Conservation (phyloP, 2,888 invertebrate species). For the Aphidoletes aphidimyza region DNA sequence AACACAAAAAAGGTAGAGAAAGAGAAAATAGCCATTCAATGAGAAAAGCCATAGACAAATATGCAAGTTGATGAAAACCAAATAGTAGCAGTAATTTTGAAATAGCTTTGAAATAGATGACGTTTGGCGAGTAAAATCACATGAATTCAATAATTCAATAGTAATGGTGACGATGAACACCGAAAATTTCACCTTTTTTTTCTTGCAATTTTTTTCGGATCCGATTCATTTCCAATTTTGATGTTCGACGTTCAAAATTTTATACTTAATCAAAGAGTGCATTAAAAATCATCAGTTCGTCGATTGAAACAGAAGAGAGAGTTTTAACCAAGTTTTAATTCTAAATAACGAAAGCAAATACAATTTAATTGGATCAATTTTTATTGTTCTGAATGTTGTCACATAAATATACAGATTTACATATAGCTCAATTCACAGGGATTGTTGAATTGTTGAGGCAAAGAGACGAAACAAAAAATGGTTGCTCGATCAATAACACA, state of each 20-base stretch:
- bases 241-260: conserved; percentile 16
- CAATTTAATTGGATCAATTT: background rate
- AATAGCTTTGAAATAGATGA: no score
- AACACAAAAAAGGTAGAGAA: no score
- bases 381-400: conserved; percentile 43
- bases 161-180: background rate
- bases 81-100: no score
- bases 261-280: background rate
- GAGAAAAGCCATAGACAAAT: no score
- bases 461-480: background rate
- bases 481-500: no score
- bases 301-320: background rate
- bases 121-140: no score
- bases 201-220: background rate
- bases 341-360: conserved; percentile 22
- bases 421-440: background rate
- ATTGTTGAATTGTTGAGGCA: background rate
- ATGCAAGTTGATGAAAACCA: no score
- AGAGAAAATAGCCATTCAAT: no score
- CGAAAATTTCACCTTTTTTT: background rate
- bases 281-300: background rate
- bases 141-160: background rate
- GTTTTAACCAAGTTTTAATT: background rate
- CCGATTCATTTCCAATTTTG: background rate
- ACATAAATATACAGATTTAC: background rate